These are phyloP conservation scores for Todiramphus chloris DNA, from an alignment of 2,113 vertebrate species.

Conservation along the genomic window DNA sequence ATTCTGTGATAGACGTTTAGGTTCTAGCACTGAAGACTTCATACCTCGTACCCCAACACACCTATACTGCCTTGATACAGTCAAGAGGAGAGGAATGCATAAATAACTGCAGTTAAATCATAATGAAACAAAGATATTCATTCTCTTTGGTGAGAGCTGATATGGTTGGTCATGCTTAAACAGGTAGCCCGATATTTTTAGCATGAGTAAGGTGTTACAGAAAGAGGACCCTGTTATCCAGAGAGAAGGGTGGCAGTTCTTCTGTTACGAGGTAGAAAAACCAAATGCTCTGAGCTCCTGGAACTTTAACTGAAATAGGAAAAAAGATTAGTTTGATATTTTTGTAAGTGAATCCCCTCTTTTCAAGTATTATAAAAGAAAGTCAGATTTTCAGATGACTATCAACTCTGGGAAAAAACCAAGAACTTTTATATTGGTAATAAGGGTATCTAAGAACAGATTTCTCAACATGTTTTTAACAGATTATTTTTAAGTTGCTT, in stretches of 20 bases:
- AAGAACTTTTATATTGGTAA: background rate
- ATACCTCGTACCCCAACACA: background rate
- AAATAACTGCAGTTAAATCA: background rate
- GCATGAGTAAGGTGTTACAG: background rate
- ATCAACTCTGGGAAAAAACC: background rate
- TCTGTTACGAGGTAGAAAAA: background rate
- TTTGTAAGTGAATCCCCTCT: rapidly evolving
- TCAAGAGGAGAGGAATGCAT: background rate
- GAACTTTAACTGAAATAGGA: background rate
- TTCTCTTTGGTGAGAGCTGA: background rate
- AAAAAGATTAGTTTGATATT: rapidly evolving
- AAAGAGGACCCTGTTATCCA: background rate
- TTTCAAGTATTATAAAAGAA: background rate
- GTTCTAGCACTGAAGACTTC: background rate
- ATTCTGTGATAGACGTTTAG: background rate
- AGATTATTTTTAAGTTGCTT: background rate
- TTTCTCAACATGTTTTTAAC: background rate
- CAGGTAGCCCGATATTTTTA: background rate
- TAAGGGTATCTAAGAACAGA: background rate
- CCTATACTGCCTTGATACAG: background rate
- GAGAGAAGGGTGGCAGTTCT: background rate
- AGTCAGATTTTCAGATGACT: background rate
- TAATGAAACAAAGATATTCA: background rate
- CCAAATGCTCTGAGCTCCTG: background rate
- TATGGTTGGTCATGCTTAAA: background rate